phyloP scores from a whole-genome alignment of 2,113 vertebrate genomes.

The Clarias gariepinus region DNA sequence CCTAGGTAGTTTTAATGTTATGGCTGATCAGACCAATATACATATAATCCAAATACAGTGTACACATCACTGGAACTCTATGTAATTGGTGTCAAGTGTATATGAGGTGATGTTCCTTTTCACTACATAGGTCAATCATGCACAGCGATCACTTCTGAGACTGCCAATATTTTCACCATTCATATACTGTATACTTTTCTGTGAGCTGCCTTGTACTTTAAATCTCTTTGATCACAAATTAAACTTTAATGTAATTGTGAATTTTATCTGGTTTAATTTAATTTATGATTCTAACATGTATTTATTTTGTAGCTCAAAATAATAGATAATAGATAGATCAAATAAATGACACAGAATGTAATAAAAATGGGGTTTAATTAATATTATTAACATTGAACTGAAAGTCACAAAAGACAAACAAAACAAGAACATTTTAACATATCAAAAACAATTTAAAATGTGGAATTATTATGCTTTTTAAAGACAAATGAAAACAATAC shows the following conservation, averaged over 20 bases:
- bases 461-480: slow-evolving; percentile 41
- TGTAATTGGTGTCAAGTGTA: not conserved
- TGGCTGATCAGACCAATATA: no score
- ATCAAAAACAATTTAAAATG: slow-evolving; percentile 49
- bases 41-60: not conserved
- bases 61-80: not conserved
- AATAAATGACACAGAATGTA: slow-evolving; percentile 46
- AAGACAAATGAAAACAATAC: slow-evolving; percentile 72
- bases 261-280: not conserved
- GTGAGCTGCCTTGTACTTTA: not conserved
- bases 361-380: slow-evolving; percentile 64
- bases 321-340: no score
- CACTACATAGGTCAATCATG: not conserved
- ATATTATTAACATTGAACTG: slow-evolving; percentile 63
- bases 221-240: not conserved
- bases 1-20: no score
- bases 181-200: not conserved
- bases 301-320: no score
- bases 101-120: not conserved
- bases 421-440: slow-evolving; percentile 64
- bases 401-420: slow-evolving; percentile 63
- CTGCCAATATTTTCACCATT: not conserved
- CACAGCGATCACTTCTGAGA: not conserved
- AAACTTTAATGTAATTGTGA: not conserved
- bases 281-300: not conserved